Conservation (phyloP, 2,797 vertebrate genomes). For the Takifugu rubripes region DNA sequence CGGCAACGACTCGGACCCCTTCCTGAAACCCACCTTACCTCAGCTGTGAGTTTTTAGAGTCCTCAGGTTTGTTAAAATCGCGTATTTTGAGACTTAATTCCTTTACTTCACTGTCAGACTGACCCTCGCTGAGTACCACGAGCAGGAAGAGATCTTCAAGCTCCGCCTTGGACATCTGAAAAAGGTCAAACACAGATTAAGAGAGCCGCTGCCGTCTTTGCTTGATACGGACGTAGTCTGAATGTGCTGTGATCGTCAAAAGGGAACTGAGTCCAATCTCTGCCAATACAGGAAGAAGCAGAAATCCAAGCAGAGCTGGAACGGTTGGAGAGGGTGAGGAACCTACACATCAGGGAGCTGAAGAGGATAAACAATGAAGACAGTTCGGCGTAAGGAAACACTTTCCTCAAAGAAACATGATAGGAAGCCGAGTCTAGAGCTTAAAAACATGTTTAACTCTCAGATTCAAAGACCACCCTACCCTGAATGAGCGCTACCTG, state of each 20-base stretch:
- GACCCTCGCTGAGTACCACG: constrained; percentile 96
- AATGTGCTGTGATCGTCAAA: neutral
- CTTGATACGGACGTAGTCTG: too few species aligned
- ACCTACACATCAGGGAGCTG: constrained; percentile 98
- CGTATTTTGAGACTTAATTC: neutral
- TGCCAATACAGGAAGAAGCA: constrained; percentile 87
- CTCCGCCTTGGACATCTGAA: constrained; percentile 96
- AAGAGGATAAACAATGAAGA: constrained; percentile 99
- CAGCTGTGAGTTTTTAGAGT: constrained; percentile 82
- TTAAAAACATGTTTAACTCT: neutral
- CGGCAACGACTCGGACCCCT: constrained; percentile 96
- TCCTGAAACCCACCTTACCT: constrained; percentile 94
- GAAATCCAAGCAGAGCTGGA: constrained; percentile 99
- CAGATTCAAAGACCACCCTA: constrained; percentile 99
- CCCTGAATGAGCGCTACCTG: constrained; percentile 96
- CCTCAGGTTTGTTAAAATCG: neutral
- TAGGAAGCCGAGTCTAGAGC: neutral
- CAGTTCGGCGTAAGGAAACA: constrained; percentile 91
- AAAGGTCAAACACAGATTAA: constrained; percentile 50
- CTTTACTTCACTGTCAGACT: constrained; percentile 72
- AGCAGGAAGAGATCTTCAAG: constrained; percentile 99
- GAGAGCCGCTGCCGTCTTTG: neutral
- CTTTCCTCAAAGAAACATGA: neutral
- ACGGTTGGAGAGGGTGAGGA: constrained; percentile 95
- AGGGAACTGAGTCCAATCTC: neutral